These are phyloP conservation scores for Haemorhous mexicanus DNA, from an alignment of 2,113 vertebrate genomes.

Conservation along the genomic window DNA sequence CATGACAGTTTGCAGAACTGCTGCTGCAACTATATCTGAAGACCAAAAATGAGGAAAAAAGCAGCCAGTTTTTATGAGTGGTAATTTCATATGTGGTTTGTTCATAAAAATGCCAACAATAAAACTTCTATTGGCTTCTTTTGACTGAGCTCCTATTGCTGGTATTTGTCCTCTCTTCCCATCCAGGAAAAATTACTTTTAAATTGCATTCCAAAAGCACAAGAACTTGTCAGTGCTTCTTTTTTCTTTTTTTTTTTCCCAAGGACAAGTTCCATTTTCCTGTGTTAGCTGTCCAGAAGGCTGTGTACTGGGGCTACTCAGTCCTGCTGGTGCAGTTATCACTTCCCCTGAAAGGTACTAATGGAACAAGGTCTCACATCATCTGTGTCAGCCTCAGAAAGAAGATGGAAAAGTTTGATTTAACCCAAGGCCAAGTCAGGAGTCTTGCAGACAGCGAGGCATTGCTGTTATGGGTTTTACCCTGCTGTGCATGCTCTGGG, in stretches of 20 bases:
- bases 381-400: background rate
- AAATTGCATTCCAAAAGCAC: background rate
- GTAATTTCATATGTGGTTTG: background rate
- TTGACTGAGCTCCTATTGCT: background rate
- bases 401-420: background rate
- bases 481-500: background rate
- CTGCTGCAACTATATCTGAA: background rate
- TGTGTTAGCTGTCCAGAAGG: background rate
- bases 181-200: conserved; percentile 19
- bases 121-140: background rate
- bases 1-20: background rate
- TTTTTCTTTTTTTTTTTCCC: background rate
- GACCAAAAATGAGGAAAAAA: background rate
- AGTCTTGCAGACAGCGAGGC: background rate
- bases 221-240: background rate
- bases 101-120: background rate
- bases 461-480: background rate
- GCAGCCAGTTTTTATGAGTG: background rate
- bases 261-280: background rate
- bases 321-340: background rate
- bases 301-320: background rate
- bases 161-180: background rate
- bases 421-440: background rate
- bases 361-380: background rate
- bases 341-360: background rate